Conservation (phyloP, 2,888 invertebrate genomes). For the Petrolisthes manimaculis region DNA sequence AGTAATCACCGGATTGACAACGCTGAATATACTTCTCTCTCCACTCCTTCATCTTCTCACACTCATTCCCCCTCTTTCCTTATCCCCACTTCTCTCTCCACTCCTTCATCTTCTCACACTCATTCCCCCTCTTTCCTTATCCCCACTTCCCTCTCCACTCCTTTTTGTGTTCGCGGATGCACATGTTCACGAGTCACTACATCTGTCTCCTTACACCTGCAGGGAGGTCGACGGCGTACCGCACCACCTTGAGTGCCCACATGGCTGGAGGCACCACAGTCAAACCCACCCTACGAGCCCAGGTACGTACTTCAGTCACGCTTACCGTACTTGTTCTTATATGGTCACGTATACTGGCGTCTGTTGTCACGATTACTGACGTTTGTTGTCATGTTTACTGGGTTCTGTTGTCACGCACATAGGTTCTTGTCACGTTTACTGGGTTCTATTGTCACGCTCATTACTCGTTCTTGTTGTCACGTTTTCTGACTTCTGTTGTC, state of each 20-base stretch:
- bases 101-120: background rate
- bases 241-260: no score
- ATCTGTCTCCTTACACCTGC: background rate
- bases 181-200: background rate
- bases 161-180: background rate
- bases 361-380: background rate
- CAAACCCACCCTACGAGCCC: no score
- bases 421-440: background rate
- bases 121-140: background rate
- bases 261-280: no score
- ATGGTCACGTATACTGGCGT: background rate
- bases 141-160: background rate
- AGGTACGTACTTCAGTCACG: background rate
- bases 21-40: no score
- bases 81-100: background rate
- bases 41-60: no score
- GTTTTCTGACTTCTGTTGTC: no score
- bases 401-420: background rate
- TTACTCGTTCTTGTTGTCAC: background rate
- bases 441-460: no score
- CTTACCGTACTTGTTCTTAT: background rate
- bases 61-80: background rate
- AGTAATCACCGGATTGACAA: no score
- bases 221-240: no score
- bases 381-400: background rate